These are phyloP conservation scores for Stomatorhinus walkeri DNA, from an alignment of 2,797 vertebrate genomes.

Conservation along the genomic window DNA sequence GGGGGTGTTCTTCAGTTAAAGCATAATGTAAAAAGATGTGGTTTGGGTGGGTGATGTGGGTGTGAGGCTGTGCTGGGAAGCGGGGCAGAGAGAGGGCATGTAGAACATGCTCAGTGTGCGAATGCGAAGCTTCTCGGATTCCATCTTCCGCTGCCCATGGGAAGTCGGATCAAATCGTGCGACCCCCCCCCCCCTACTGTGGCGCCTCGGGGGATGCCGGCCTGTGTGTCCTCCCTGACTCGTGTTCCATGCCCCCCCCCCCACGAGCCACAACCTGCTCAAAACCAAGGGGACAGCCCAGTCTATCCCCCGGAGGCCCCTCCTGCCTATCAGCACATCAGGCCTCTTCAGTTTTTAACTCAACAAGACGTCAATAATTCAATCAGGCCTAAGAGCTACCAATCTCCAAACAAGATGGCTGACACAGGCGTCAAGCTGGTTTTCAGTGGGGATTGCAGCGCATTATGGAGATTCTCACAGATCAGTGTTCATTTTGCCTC, in stretches of 20 bases:
- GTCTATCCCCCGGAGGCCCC: neutral
- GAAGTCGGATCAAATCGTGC: neutral
- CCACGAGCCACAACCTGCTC: too few species aligned
- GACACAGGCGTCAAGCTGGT: slow-evolving; percentile 20
- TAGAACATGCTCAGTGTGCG: neutral
- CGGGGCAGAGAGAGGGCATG: neutral
- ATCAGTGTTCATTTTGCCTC: neutral
- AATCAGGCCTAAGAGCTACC: neutral
- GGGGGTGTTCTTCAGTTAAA: neutral
- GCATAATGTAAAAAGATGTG: neutral
- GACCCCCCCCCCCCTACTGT: neutral
- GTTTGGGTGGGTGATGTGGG: neutral
- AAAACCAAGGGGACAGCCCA: neutral
- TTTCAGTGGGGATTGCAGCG: neutral
- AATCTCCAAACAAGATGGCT: neutral
- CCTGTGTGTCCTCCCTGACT: neutral
- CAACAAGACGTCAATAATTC: neutral
- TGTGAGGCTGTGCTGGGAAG: neutral
- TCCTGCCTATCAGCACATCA: neutral
- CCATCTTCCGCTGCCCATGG: neutral
- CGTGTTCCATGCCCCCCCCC: neutral
- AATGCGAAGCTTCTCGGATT: neutral
- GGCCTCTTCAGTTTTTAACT: neutral
- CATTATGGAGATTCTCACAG: neutral
- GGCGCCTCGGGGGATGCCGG: neutral